phyloP scores from a whole-genome alignment of 1,140 invertebrate species.

The Bombus superbus region DNA sequence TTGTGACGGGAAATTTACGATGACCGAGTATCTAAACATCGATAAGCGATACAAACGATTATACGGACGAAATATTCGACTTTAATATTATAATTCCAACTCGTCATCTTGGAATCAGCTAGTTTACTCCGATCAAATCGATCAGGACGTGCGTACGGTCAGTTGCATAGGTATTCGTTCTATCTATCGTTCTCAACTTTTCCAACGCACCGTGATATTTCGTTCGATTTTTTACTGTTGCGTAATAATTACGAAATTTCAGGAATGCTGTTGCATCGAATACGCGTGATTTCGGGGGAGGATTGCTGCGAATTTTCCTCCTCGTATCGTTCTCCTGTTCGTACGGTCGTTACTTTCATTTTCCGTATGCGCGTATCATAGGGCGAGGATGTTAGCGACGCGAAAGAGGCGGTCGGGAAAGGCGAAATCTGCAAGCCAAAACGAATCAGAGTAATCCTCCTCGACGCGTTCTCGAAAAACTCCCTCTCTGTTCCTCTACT shows the following conservation, averaged over 20 bases:
- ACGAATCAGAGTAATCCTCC: slow-evolving; percentile 82
- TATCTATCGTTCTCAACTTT: too few relatives aligned
- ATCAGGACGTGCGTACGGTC: too few relatives aligned
- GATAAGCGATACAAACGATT: background rate
- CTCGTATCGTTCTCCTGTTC: background rate
- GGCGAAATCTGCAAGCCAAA: slow-evolving; percentile 81
- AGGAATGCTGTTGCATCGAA: too few relatives aligned
- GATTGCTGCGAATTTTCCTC: background rate
- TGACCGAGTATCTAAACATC: background rate
- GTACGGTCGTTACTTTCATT: slow-evolving; percentile 16
- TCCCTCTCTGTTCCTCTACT: slow-evolving; percentile 32
- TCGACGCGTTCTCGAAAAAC: slow-evolving; percentile 76
- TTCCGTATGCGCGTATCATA: slow-evolving; percentile 23
- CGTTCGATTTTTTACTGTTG: too few relatives aligned
- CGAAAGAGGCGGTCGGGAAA: background rate
- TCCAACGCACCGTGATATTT: too few relatives aligned
- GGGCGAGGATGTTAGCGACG: slow-evolving; percentile 33
- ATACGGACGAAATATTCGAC: too few relatives aligned
- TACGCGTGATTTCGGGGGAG: background rate
- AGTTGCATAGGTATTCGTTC: too few relatives aligned
- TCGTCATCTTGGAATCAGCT: too few relatives aligned
- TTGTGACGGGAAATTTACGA: background rate
- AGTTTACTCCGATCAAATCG: too few relatives aligned
- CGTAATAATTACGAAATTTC: too few relatives aligned
- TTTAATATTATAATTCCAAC: too few relatives aligned